Base-by-base conservation (phyloP, 2,113 vertebrate genomes). In the Onychorhynchus coronatus region DNA sequence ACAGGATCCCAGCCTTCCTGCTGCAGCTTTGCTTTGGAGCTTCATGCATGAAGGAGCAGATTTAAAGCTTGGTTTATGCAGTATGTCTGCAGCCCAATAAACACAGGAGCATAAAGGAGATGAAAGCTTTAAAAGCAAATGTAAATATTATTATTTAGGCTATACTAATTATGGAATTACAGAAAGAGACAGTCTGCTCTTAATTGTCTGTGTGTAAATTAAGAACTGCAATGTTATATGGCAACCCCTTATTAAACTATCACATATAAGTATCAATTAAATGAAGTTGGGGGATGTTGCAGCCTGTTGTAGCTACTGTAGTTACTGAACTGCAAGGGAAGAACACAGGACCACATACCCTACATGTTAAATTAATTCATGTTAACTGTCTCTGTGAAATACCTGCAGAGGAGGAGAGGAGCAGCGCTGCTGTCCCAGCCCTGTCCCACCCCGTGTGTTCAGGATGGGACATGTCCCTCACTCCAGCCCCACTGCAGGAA, bases 391-490 rank as follows among this genome's bases (percentile, higher is more conserved):
- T 14, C 74, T 53, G 33, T 19, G 33, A 13, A 37, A 16, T 7
- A 10, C 2, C 58, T 8, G 61, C 24, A 12, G 58, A 58, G 46
- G 8, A 52, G 56, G 21, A 35, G 55, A 17, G 2, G 27, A 31
- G 39, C 46, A 23, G 53, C 3, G 5, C 41, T 16, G 67, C 42
- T 31, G 61, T 62, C 23, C 59, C 85, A 61, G 5, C 49, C 30
- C 0, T 17, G 76, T 21, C 78, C 50, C 49, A 58, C 56, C 56
- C 56, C 22, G 6, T 0, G 1, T 44, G 1, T 52, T 7, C 80
- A 25, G 30, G 77, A 80, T 76, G 85, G 85, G 44, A 62, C 75
- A 20, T 0, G 14, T 56, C 55, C 78, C 73, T 75, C 1, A 0
- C 24, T 63, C 33, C 3, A 0, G 37, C 62, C 53, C 63, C 6